Evolutionary conservation across 2,888 invertebrate species (phyloP).

Genomic region (Pteria penguin): DNA sequence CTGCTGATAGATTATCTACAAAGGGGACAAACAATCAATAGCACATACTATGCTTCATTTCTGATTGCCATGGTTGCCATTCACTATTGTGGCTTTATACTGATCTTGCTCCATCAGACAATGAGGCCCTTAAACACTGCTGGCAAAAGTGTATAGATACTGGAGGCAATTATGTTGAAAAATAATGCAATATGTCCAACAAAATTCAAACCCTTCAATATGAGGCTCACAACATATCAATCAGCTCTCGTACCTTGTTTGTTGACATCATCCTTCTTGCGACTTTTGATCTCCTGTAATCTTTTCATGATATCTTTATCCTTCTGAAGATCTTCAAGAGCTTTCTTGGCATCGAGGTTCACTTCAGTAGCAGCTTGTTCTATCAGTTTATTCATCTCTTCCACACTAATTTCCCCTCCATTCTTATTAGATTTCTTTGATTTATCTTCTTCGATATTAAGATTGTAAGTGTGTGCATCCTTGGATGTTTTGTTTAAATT

Average conservation of each 20-base stretch:
- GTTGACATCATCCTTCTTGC: constrained; percentile 57
- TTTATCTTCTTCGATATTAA: constrained; percentile 48
- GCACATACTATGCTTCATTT: no score
- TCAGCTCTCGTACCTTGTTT: constrained; percentile 26
- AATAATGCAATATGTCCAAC: no score
- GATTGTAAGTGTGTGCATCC: constrained; percentile 55
- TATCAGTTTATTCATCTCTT: constrained; percentile 69
- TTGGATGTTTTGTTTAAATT: constrained; percentile 60
- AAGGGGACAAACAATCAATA: no score
- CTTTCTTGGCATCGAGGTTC: constrained; percentile 72
- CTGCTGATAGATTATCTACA: no score
- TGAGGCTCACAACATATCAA: no score
- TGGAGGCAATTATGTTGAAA: no score
- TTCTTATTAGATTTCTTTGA: constrained; percentile 21
- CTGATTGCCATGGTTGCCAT: no score
- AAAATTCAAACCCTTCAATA: no score
- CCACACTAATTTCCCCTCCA: constrained; percentile 53
- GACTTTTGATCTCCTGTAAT: constrained; percentile 79
- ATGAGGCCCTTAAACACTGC: no score
- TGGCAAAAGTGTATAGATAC: no score
- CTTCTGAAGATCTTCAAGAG: constrained; percentile 67
- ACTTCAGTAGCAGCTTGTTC: constrained; percentile 66
- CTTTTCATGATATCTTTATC: constrained; percentile 74
- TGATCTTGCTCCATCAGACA: no score
- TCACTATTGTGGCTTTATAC: no score